Conservation (phyloP, 1,140 invertebrate genomes). For the Eubasilissa regina region DNA sequence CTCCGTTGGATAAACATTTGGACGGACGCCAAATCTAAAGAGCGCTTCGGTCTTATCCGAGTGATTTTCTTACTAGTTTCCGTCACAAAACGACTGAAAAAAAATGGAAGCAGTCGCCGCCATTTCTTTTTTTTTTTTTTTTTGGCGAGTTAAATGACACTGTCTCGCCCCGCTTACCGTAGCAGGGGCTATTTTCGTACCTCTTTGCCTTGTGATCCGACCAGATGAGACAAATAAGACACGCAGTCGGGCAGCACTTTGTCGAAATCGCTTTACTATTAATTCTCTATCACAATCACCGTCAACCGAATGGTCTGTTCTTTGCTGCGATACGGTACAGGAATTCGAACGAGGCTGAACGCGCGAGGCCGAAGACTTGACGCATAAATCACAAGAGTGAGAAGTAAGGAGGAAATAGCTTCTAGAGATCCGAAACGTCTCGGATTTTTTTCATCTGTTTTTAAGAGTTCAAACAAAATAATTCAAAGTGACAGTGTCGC, state of each 20-base stretch:
- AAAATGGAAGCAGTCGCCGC: constrained; percentile 31
- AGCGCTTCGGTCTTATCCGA: constrained; percentile 51
- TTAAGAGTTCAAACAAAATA: constrained; percentile 34
- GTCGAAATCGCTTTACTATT: background rate
- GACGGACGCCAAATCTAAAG: constrained; percentile 50
- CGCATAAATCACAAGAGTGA: constrained; percentile 1
- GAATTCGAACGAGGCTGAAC: background rate
- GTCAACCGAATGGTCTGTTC: background rate
- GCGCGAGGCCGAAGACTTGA: background rate
- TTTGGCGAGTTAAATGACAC: constrained; percentile 43
- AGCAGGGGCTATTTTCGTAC: constrained; percentile 22
- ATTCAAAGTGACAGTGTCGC: constrained; percentile 16
- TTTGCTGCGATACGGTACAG: background rate
- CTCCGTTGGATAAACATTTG: constrained; percentile 50
- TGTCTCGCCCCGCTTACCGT: constrained; percentile 29
- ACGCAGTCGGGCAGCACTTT: background rate
- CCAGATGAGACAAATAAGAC: constrained; percentile 8
- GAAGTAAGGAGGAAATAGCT: constrained; percentile 31
- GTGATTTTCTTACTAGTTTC: constrained; percentile 60
- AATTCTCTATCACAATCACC: background rate
- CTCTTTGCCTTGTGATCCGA: background rate
- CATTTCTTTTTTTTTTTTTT: constrained; percentile 31
- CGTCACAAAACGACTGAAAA: constrained; percentile 54
- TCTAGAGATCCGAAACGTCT: background rate
- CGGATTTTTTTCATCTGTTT: constrained; percentile 8